phyloP scores from a whole-genome alignment of 2,113 vertebrate species.

The Anolis sagrei region DNA sequence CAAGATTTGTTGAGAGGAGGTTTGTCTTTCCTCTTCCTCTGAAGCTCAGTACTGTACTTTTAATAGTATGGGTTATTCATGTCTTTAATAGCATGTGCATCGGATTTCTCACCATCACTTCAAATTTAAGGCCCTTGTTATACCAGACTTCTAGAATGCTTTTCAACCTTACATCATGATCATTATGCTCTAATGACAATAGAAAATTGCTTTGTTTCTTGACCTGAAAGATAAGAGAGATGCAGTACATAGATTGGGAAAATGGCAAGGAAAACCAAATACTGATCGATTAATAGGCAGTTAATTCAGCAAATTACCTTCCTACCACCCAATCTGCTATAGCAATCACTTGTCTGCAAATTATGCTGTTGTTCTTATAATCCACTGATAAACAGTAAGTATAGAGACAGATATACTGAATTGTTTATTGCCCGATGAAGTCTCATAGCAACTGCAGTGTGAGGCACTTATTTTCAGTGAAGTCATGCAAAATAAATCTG shows the following conservation, averaged over 20 bases:
- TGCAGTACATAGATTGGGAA: not conserved
- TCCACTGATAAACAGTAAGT: not conserved
- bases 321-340: not conserved
- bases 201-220: not conserved
- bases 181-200: not conserved
- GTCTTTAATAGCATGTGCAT: not conserved
- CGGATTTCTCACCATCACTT: not conserved
- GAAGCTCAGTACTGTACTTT: not conserved
- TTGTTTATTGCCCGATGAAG: not conserved
- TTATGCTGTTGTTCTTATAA: conserved; percentile 15
- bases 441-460: not conserved
- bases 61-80: not conserved
- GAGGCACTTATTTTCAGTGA: not conserved
- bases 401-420: not conserved
- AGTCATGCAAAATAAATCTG: not conserved
- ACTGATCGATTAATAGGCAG: not conserved
- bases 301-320: not conserved
- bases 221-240: not conserved
- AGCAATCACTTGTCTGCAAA: not conserved
- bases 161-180: not conserved
- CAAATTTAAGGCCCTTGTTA: not conserved
- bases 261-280: not conserved
- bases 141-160: not conserved
- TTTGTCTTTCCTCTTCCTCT: too few relatives aligned
- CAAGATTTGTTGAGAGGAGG: too few relatives aligned